Evolutionary conservation across 2,888 invertebrate species (phyloP).

Genomic region (Agelastica alni): DNA sequence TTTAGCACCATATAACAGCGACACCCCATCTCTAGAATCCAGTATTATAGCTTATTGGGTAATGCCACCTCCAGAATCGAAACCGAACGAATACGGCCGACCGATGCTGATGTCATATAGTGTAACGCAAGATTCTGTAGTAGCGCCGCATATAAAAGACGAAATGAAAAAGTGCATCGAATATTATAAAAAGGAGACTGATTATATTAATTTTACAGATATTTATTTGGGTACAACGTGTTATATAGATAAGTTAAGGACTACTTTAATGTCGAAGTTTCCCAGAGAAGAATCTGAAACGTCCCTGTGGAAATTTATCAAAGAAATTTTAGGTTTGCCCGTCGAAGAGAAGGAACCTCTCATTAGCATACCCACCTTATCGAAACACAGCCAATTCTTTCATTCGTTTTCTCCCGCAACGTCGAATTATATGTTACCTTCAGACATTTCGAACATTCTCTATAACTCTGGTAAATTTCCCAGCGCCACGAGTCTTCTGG

Average conservation of each 20-base stretch:
- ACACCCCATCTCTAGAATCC: conserved; percentile 80
- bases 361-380: conserved; percentile 61
- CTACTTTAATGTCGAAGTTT: conserved; percentile 78
- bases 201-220: conserved; percentile 69
- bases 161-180: conserved; percentile 86
- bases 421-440: conserved; percentile 66
- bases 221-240: conserved; percentile 71
- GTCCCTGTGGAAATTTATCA: conserved; percentile 77
- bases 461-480: conserved; percentile 71
- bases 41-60: conserved; percentile 91
- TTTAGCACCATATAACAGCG: conserved; percentile 82
- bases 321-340: conserved; percentile 75
- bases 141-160: conserved; percentile 79
- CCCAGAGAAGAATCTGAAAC: conserved; percentile 76
- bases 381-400: conserved; percentile 51
- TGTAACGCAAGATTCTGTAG: conserved; percentile 77
- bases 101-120: conserved; percentile 90
- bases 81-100: conserved; percentile 89
- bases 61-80: conserved; percentile 91
- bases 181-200: conserved; percentile 75
- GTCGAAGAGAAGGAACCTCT: conserved; percentile 70
- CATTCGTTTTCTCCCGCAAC: conserved; percentile 52
- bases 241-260: conserved; percentile 84
- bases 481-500: conserved; percentile 63
- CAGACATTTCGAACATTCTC: conserved; percentile 69